A percentile compares a stretch with the other conserved stretches of the same genome.
phyloP scores from a whole-genome alignment of 2,113 vertebrate species.

The Ceyx margarethae region DNA sequence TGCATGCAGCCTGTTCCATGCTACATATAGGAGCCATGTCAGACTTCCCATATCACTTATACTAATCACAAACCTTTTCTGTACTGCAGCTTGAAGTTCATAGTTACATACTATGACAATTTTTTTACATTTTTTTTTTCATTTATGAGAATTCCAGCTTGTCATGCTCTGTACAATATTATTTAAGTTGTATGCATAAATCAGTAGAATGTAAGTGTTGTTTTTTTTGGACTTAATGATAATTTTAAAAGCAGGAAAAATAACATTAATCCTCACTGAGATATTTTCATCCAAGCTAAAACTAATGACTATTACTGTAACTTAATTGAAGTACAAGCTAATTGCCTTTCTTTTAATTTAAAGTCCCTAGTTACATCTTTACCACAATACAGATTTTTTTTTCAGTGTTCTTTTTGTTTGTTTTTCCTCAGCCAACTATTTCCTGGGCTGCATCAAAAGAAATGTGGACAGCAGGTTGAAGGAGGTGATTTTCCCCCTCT shows the following conservation, averaged over 20 bases:
- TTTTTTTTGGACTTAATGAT: neutral
- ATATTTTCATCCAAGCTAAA: slow-evolving; percentile 20
- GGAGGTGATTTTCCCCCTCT: neutral
- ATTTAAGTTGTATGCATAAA: neutral
- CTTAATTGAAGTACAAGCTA: neutral
- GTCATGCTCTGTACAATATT: neutral
- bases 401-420: accelerated
- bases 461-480: neutral
- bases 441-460: neutral
- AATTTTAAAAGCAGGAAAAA: slow-evolving; percentile 5
- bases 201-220: neutral
- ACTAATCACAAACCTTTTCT: slow-evolving; percentile 11
- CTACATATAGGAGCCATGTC: neutral
- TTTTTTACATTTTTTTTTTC: neutral
- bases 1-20: neutral
- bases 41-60: neutral
- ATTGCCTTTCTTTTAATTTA: neutral
- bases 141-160: slow-evolving; percentile 12
- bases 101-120: neutral
- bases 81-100: neutral
- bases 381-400: neutral
- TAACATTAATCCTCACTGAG: neutral
- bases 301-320: neutral
- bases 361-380: neutral
- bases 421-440: neutral